Conservation (phyloP, 2,888 invertebrate genomes). For the Poecilobothrus nobilitatus region DNA sequence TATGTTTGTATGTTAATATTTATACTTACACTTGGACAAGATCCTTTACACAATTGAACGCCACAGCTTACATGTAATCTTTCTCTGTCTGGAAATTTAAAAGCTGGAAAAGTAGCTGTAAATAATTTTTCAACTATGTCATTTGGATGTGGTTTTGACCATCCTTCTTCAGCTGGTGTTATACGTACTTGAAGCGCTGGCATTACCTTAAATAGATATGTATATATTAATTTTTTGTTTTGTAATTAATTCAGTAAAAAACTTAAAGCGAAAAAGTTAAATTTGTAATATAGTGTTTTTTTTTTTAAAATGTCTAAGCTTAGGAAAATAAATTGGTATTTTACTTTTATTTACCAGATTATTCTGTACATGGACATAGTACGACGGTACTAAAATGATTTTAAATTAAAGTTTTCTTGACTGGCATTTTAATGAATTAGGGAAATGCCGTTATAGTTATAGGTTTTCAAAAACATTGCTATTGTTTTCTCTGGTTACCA, state of each 20-base stretch:
- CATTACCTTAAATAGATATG: conserved; percentile 36
- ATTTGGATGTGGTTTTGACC: conserved; percentile 42
- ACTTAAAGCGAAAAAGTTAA: not conserved
- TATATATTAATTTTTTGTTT: not conserved
- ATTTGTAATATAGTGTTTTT: not conserved
- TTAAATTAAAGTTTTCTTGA: too few relatives aligned
- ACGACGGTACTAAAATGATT: too few relatives aligned
- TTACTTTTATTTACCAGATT: too few relatives aligned
- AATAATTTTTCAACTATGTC: conserved; percentile 42
- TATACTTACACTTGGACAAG: conserved; percentile 53
- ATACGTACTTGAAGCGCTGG: conserved; percentile 37
- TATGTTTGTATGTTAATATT: not conserved
- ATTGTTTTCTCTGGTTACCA: too few relatives aligned
- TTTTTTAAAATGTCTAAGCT: not conserved
- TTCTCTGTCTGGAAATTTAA: conserved; percentile 73
- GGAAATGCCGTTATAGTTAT: too few relatives aligned
- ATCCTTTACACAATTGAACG: conserved; percentile 64
- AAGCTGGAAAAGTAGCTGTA: conserved; percentile 63
- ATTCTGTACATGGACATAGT: too few relatives aligned
- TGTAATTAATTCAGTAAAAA: not conserved
- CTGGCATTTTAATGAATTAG: too few relatives aligned
- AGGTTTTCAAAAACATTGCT: too few relatives aligned
- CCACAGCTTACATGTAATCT: conserved; percentile 69
- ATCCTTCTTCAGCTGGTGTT: conserved; percentile 41
- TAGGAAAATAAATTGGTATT: not conserved